Evolutionary conservation across 2,113 vertebrate genomes (phyloP).

Genomic region (Brachyhypopomus occidentalis): DNA sequence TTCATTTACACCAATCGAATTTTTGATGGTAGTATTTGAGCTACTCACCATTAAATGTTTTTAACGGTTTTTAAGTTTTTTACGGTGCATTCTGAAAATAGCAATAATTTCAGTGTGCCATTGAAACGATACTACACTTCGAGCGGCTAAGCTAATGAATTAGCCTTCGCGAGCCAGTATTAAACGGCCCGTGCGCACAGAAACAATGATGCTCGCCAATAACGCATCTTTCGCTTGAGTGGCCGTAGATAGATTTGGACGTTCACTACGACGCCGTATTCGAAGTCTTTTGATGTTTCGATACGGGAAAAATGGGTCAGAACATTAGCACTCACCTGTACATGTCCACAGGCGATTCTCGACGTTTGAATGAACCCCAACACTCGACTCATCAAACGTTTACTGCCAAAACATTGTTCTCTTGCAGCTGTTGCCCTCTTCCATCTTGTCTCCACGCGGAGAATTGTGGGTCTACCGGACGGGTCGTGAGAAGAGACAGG

Average conservation of each 20-base stretch:
- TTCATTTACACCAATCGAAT: not conserved
- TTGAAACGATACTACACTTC: no score
- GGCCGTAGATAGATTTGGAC: slow-evolving; percentile 22
- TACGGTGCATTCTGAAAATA: no score
- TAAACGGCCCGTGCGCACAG: slow-evolving; percentile 68
- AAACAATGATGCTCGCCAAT: slow-evolving; percentile 78
- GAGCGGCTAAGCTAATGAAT: not conserved
- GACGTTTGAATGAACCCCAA: slow-evolving; percentile 60
- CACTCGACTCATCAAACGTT: slow-evolving; percentile 63
- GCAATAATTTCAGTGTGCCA: no score
- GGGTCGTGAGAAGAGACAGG: slow-evolving; percentile 83
- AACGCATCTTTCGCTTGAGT: slow-evolving; percentile 62
- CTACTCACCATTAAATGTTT: no score
- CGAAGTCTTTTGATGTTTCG: slow-evolving; percentile 29
- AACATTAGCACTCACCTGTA: slow-evolving; percentile 66
- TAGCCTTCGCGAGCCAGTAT: slow-evolving; percentile 23
- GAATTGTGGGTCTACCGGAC: slow-evolving; percentile 79
- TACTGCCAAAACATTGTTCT: slow-evolving; percentile 84
- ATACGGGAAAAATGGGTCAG: not conserved
- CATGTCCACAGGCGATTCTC: slow-evolving; percentile 71
- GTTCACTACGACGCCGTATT: slow-evolving; percentile 44
- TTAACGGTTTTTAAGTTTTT: no score
- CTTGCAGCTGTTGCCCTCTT: slow-evolving; percentile 76
- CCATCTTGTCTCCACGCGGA: slow-evolving; percentile 82
- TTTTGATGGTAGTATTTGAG: not conserved